Conservation (phyloP, 2,113 vertebrate genomes). For the Zeus faber region DNA sequence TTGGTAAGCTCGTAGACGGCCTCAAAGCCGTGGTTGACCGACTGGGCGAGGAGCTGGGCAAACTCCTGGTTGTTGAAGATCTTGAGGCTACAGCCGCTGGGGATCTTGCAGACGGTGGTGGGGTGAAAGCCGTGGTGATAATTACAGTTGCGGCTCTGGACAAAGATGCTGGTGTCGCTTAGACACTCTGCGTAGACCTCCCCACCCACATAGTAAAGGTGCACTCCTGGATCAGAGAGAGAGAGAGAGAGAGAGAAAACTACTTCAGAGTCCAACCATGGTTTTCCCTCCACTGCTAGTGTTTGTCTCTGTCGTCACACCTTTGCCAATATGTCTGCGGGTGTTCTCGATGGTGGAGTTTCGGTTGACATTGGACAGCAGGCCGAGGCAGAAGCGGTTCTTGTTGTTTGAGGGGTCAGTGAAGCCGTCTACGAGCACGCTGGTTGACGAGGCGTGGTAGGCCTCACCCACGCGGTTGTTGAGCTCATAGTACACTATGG, state of each 20-base stretch:
- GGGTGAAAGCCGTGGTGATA: slow-evolving; percentile 96
- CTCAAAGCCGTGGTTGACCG: slow-evolving; percentile 96
- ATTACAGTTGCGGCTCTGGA: slow-evolving; percentile 98
- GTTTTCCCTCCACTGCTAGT: neutral
- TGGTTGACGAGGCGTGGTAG: slow-evolving; percentile 94
- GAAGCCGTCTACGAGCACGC: slow-evolving; percentile 95
- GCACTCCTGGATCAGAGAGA: slow-evolving; percentile 79
- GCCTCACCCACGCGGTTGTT: slow-evolving; percentile 95
- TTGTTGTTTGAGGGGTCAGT: slow-evolving; percentile 97
- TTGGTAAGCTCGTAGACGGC: slow-evolving; percentile 97
- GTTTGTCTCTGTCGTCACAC: no score
- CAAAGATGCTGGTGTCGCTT: slow-evolving; percentile 97
- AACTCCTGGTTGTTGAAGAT: slow-evolving; percentile 99
- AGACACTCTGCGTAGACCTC: slow-evolving; percentile 97
- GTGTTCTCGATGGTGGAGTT: slow-evolving; percentile 98
- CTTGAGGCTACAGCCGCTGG: slow-evolving; percentile 95
- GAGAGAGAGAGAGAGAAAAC: neutral
- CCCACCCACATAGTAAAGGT: slow-evolving; percentile 95
- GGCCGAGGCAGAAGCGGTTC: slow-evolving; percentile 94
- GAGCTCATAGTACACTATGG: slow-evolving; percentile 97
- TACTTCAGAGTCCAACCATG: neutral
- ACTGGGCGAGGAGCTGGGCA: slow-evolving; percentile 93
- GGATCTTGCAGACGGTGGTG: slow-evolving; percentile 97
- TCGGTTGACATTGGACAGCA: slow-evolving; percentile 94
- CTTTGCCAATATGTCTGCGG: slow-evolving; percentile 93